Conservation (phyloP, 2,113 vertebrate genomes). For the Numida meleagris region DNA sequence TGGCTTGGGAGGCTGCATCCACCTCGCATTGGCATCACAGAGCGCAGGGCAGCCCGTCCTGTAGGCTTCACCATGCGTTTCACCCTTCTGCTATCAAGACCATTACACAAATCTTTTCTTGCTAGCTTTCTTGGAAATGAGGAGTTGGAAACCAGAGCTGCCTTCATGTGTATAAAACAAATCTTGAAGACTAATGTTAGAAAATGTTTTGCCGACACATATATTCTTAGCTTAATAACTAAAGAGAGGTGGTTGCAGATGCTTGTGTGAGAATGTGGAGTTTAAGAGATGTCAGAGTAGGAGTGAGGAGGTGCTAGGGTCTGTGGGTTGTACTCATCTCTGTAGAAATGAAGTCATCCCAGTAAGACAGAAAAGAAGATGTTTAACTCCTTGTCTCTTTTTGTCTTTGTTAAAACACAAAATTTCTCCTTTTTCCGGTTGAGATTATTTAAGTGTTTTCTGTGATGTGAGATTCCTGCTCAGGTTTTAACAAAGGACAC, state of each 20-base stretch:
- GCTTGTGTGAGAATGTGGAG: background rate
- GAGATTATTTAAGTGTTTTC: background rate
- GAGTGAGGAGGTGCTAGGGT: constrained; percentile 9
- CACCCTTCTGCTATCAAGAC: background rate
- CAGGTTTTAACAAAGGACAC: background rate
- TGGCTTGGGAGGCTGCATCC: background rate
- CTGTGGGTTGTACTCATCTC: background rate
- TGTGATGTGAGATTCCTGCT: background rate
- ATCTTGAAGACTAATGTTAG: background rate
- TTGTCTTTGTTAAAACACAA: background rate
- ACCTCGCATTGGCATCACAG: fast-evolving
- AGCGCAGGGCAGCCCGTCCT: background rate
- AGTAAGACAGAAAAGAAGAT: background rate
- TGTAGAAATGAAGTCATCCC: background rate
- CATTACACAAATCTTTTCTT: background rate
- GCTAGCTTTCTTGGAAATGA: background rate
- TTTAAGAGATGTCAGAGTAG: constrained; percentile 3
- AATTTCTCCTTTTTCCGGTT: background rate
- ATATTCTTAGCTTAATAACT: background rate
- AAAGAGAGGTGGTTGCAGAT: background rate
- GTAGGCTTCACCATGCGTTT: background rate
- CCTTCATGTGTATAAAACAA: background rate
- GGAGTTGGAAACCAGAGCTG: background rate
- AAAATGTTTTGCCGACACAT: background rate
- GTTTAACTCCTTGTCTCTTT: background rate